Evolutionary conservation across 2,888 invertebrate species (phyloP).

Genomic region (Caenorhabditis uteleia): DNA sequence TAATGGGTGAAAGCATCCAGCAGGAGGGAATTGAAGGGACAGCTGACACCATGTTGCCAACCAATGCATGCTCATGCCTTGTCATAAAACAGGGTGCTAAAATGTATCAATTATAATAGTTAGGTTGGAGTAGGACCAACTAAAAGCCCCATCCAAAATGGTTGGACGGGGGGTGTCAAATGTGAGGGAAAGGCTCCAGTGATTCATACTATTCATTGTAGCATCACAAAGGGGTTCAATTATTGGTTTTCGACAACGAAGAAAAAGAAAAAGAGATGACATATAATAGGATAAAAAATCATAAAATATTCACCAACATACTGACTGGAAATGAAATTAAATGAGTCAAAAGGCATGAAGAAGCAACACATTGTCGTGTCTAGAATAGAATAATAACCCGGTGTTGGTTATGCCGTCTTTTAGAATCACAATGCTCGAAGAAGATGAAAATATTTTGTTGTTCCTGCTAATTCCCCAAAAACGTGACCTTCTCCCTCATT

Average conservation of each 20-base stretch:
- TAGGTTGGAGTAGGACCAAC: too few relatives aligned
- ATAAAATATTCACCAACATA: slow-evolving; percentile 37
- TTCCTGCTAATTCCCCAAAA: too few relatives aligned
- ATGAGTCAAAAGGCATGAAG: slow-evolving; percentile 26
- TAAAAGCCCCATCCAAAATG: too few relatives aligned
- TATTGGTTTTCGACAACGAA: too few relatives aligned
- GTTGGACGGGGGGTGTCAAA: too few relatives aligned
- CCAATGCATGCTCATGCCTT: slow-evolving; percentile 9
- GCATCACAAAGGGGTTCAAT: too few relatives aligned
- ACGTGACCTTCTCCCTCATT: too few relatives aligned
- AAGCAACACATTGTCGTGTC: slow-evolving; percentile 29
- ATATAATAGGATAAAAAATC: slow-evolving; percentile 15
- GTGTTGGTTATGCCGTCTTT: too few relatives aligned
- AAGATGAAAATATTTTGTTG: too few relatives aligned
- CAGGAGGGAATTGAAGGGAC: slow-evolving; percentile 11
- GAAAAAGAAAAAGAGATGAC: slow-evolving; percentile 7
- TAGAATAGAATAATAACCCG: slow-evolving; percentile 26
- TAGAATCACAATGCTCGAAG: slow-evolving; percentile 6
- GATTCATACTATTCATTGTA: too few relatives aligned
- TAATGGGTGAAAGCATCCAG: too few relatives aligned
- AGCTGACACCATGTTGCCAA: slow-evolving; percentile 43
- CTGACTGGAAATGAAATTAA: slow-evolving; percentile 31
- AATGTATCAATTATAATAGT: slow-evolving; percentile 41
- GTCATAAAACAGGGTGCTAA: slow-evolving; percentile 42
- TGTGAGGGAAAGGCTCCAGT: too few relatives aligned